These are phyloP conservation scores for Scyliorhinus canicula DNA, from an alignment of 2,797 vertebrate genomes.

Conservation along the genomic window DNA sequence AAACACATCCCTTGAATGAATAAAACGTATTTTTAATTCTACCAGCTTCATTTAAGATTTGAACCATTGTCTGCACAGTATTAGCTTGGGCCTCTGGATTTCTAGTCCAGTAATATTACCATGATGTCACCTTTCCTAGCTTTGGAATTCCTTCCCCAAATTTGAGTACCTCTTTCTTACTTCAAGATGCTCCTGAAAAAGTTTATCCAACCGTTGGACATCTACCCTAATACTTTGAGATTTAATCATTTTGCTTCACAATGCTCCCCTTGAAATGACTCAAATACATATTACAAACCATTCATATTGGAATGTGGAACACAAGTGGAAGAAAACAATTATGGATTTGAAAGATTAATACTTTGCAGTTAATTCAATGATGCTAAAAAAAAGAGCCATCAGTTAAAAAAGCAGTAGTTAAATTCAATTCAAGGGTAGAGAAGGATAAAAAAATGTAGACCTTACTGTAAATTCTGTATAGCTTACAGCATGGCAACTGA, in stretches of 20 bases:
- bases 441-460: not conserved
- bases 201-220: not conserved
- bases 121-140: too few species aligned
- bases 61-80: too few species aligned
- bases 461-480: slow-evolving; percentile 34
- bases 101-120: too few species aligned
- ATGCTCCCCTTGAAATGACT: not conserved
- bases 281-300: not conserved
- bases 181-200: too few species aligned
- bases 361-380: not conserved
- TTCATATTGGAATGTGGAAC: not conserved
- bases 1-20: too few species aligned
- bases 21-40: too few species aligned
- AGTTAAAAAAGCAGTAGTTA: not conserved
- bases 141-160: not conserved
- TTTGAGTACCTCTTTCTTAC: not conserved
- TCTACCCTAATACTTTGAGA: not conserved
- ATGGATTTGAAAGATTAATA: not conserved
- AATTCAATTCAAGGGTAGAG: not conserved
- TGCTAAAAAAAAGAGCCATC: not conserved
- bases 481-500: not conserved
- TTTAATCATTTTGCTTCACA: not conserved
- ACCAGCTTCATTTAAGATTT: too few species aligned
- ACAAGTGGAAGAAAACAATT: not conserved
- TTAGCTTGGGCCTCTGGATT: too few species aligned